A percentile compares a stretch with the other conserved stretches of the same genome.
Evolutionary conservation across 2,797 vertebrate genomes (phyloP).

Genomic region (Amblyopsis hoosieri): DNA sequence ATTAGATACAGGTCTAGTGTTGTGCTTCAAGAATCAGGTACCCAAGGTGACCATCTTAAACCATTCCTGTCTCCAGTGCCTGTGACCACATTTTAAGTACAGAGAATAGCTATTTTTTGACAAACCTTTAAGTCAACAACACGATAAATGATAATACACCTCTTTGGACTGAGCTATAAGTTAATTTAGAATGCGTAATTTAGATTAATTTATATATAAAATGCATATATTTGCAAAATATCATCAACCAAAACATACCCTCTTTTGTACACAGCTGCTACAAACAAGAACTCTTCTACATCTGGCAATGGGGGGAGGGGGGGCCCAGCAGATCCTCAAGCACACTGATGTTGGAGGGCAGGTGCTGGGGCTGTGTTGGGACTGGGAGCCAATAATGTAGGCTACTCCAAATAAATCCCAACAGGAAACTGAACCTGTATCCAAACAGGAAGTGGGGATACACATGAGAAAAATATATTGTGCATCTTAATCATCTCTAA

Average conservation of each 20-base stretch:
- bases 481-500: not conserved
- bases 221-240: no score
- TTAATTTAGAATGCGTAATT: no score
- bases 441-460: slow-evolving; percentile 4
- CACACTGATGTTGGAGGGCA: slow-evolving; percentile 48
- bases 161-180: not conserved
- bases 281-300: slow-evolving; percentile 74
- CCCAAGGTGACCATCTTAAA: slow-evolving; percentile 31
- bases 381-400: slow-evolving; percentile 29
- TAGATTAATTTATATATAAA: no score
- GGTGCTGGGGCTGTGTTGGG: slow-evolving; percentile 19
- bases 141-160: not conserved
- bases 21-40: slow-evolving; percentile 21
- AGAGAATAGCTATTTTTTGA: slow-evolving; percentile 17
- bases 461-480: not conserved
- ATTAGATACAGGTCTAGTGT: slow-evolving; percentile 41
- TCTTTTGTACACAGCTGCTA: slow-evolving; percentile 69
- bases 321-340: slow-evolving; percentile 49
- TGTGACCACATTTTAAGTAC: slow-evolving; percentile 9
- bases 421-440: slow-evolving; percentile 28
- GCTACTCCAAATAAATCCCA: slow-evolving; percentile 28
- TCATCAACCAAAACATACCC: slow-evolving; percentile 16
- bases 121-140: not conserved
- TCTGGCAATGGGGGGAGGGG: slow-evolving; percentile 54
- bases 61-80: slow-evolving; percentile 26